Conservation (phyloP, 2,888 invertebrate genomes). For the Pyralis farinalis region DNA sequence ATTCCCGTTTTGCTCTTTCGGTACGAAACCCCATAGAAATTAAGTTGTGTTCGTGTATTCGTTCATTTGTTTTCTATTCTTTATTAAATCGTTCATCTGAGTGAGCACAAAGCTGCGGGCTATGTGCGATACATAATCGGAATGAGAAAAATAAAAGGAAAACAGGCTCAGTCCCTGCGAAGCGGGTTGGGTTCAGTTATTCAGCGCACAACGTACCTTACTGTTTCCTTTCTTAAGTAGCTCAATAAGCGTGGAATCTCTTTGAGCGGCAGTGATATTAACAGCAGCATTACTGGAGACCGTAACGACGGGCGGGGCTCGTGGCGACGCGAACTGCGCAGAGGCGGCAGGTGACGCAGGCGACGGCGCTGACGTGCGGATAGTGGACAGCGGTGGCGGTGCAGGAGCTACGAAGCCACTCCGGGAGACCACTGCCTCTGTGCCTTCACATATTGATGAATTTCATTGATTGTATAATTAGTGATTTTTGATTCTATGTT, state of each 20-base stretch:
- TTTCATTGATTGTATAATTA: not conserved
- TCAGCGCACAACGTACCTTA: slow-evolving; percentile 55
- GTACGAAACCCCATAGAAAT: too few species aligned
- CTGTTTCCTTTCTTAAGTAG: slow-evolving; percentile 85
- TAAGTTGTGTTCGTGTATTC: too few species aligned
- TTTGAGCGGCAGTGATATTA: slow-evolving; percentile 61
- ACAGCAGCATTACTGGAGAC: slow-evolving; percentile 50
- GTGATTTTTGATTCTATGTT: too few species aligned
- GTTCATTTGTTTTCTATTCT: too few species aligned
- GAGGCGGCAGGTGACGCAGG: slow-evolving; percentile 69
- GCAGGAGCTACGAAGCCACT: slow-evolving; percentile 67
- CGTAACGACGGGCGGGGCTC: slow-evolving; percentile 60
- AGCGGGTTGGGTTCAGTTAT: too few species aligned
- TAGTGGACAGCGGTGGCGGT: slow-evolving; percentile 63
- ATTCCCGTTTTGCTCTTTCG: too few species aligned
- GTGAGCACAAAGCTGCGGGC: too few species aligned
- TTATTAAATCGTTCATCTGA: too few species aligned
- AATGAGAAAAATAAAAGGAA: too few species aligned
- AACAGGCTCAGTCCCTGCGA: too few species aligned
- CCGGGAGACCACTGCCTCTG: slow-evolving; percentile 46
- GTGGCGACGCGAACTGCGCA: slow-evolving; percentile 73
- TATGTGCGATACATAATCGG: too few species aligned
- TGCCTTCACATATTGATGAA: slow-evolving; percentile 35
- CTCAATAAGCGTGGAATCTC: slow-evolving; percentile 90
- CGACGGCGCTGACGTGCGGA: slow-evolving; percentile 52